Evolutionary conservation across 2,888 invertebrate species (phyloP), one percentile per base, ranked within the genome.

Genomic region (Noctua janthe): DNA sequence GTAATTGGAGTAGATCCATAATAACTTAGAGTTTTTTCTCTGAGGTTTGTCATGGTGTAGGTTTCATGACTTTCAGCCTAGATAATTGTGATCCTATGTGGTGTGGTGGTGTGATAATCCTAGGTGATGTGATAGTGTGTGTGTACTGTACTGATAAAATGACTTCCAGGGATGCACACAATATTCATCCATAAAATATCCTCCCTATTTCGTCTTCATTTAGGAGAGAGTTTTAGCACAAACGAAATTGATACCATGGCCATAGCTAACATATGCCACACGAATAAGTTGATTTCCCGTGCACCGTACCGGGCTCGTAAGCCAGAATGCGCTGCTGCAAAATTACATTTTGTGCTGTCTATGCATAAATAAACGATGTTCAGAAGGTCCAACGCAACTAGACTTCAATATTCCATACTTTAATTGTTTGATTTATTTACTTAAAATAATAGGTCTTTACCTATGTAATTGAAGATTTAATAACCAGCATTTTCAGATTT

Each of bases 251-350:
- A 71, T 73, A 74, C 49, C 62, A 78, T 74, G 70, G 59, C 47
- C 47, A n/a, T 5, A n/a, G n/a, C 69, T n/a, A 70, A 35, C 85
- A 56, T 51, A 75, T 82, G 86, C 79, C 83, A 77, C 62, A 66
- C 59, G 87, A 88, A 88, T 90, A 91, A 89, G 88, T 92, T 90
- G 88, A 92, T 93, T 92, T 90, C 89, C 90, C 89, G 87, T 88
- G 90, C 89, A 88, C 89, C 91, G 88, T 87, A 87, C 90, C 92
- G 92, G 93, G 92, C 91, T 87, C 78, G 77, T 81, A 83, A 82
- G 87, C 88, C 82, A 88, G 90, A 88, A 87, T 90, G 87, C 88
- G 87, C 56, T 35, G 76, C 78, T 76, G 73, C 80, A 78, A 80
- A 80, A 85, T 85, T 85, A 87, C 81, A 87, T 80, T 85, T 87